These are phyloP conservation scores for Montipora foliosa DNA, from an alignment of 64 coral and sea anemone genomes.

Conservation along the genomic window DNA sequence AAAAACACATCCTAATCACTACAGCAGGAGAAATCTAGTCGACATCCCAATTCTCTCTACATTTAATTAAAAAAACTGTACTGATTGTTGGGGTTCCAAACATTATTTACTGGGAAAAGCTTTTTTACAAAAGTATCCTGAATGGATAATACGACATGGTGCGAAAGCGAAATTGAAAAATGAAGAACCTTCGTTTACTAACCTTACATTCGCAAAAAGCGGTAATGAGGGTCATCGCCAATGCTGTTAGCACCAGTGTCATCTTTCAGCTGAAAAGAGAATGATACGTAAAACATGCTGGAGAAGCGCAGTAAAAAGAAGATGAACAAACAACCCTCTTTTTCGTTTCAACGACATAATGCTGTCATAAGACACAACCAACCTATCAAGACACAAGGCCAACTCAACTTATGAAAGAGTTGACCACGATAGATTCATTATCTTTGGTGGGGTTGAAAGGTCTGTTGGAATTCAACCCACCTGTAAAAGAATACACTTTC, in stretches of 20 bases:
- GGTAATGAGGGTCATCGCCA: constrained; percentile 1
- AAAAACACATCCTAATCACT: too few relatives aligned
- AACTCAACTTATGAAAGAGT: background rate
- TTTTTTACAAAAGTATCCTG: background rate
- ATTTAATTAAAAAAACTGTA: too few relatives aligned
- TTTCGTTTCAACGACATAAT: background rate
- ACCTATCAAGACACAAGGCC: background rate
- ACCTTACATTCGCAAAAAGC: constrained; percentile 11
- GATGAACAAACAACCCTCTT: background rate
- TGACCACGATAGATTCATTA: background rate
- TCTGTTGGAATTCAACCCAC: background rate
- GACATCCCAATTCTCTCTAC: too few relatives aligned
- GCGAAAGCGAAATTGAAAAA: background rate
- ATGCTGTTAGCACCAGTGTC: background rate
- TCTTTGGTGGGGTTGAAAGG: background rate
- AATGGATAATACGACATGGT: background rate
- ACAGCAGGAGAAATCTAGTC: too few relatives aligned
- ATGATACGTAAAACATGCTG: background rate
- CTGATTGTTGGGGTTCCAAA: too few relatives aligned
- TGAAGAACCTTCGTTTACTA: background rate
- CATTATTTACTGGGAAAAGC: too few relatives aligned
- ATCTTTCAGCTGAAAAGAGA: constrained; percentile 25
- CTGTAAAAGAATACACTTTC: background rate
- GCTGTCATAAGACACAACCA: too few relatives aligned
- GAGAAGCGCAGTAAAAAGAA: too few relatives aligned